Conservation (phyloP, 1,140 invertebrate genomes). For the Formica exsecta region DNA sequence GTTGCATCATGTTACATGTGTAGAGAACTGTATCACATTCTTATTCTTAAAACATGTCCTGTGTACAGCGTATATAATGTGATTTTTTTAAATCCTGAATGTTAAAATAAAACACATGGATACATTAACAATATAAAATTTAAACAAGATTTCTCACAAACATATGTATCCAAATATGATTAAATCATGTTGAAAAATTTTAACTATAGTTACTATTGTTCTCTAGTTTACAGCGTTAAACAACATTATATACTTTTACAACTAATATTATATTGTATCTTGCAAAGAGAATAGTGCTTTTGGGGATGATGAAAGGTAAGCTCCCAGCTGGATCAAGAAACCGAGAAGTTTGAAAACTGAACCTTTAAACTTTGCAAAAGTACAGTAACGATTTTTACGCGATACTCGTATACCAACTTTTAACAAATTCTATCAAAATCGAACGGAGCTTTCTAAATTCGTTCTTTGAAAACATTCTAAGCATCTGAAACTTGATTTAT, state of each 20-base stretch:
- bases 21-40: neutral
- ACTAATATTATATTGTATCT: slow-evolving; percentile 30
- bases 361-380: slow-evolving; percentile 35
- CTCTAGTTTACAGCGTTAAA: neutral
- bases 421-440: slow-evolving; percentile 60
- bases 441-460: slow-evolving; percentile 42
- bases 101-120: neutral
- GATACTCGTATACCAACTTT: slow-evolving; percentile 37
- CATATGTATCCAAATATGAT: neutral
- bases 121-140: neutral
- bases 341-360: slow-evolving; percentile 36
- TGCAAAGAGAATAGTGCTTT: slow-evolving; percentile 14
- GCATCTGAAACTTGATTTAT: slow-evolving; percentile 30
- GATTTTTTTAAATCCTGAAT: neutral
- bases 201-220: neutral
- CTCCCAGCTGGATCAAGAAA: slow-evolving; percentile 35
- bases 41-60: neutral
- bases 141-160: neutral
- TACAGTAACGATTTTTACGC: slow-evolving; percentile 39
- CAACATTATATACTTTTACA: neutral
- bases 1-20: slow-evolving; percentile 43
- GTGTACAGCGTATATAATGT: neutral
- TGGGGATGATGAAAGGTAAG: slow-evolving; percentile 33
- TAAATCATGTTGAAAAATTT: neutral
- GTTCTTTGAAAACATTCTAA: slow-evolving; percentile 15